Conservation (phyloP, 2,113 vertebrate genomes). For the Onychostoma macrolepis region DNA sequence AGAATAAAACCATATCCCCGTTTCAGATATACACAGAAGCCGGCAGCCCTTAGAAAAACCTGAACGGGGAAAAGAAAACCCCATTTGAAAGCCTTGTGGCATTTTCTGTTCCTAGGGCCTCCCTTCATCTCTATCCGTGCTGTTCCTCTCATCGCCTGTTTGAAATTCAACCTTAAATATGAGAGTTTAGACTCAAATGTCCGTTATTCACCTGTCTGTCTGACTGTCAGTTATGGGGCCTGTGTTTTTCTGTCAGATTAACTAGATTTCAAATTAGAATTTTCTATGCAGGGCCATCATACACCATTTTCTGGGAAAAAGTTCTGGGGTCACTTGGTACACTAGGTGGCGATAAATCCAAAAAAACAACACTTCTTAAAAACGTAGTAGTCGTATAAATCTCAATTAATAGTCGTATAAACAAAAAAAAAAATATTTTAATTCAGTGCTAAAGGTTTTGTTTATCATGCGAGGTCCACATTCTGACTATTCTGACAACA, state of each 20-base stretch:
- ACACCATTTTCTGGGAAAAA: background rate
- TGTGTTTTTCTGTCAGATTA: background rate
- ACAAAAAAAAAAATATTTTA: background rate
- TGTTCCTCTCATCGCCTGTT: background rate
- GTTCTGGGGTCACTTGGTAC: background rate
- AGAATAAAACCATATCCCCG: constrained; percentile 59
- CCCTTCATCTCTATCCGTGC: background rate
- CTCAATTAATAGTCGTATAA: background rate
- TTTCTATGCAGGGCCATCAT: background rate
- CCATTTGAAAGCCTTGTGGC: constrained; percentile 30
- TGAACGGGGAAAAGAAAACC: constrained; percentile 35
- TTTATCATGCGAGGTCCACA: background rate
- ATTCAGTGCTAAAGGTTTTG: background rate
- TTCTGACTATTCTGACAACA: background rate
- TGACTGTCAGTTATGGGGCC: background rate
- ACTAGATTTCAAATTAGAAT: background rate
- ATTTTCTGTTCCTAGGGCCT: constrained; percentile 13
- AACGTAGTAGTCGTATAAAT: background rate
- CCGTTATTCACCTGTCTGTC: constrained; percentile 10
- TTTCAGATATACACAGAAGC: constrained; percentile 45
- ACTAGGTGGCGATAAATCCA: background rate
- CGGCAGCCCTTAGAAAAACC: constrained; percentile 18
- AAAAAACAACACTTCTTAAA: background rate
- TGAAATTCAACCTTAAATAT: constrained; percentile 26
- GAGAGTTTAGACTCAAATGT: background rate